A percentile compares a stretch with the other conserved stretches of the same genome.
Conservation (phyloP, 2,888 invertebrate species). For the Hyalella azteca region DNA sequence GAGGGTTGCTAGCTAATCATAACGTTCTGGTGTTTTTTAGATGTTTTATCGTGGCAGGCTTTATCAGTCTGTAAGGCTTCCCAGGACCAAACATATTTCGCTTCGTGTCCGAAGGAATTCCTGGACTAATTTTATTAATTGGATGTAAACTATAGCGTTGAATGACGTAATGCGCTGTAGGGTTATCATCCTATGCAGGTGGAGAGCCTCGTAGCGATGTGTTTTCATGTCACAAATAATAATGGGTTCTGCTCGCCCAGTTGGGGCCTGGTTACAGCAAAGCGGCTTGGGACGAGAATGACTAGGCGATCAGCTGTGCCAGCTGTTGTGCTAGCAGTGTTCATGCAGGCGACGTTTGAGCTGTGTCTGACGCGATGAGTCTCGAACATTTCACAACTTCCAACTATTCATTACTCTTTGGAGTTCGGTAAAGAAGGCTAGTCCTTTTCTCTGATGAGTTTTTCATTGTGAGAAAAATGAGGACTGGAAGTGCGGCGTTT, state of each 20-base stretch:
- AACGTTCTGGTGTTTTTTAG: too few species aligned
- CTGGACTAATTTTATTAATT: too few species aligned
- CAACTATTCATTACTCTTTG: neutral
- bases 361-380: slow-evolving; percentile 18
- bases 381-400: neutral
- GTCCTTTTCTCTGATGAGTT: neutral
- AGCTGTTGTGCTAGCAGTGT: slow-evolving; percentile 28
- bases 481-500: slow-evolving; percentile 27
- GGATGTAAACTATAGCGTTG: too few species aligned
- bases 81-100: too few species aligned
- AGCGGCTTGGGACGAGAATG: slow-evolving; percentile 22
- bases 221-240: slow-evolving; percentile 1
- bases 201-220: neutral
- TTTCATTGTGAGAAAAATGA: neutral
- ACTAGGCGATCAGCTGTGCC: slow-evolving; percentile 22
- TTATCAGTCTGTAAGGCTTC: too few species aligned
- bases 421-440: slow-evolving; percentile 21
- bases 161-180: too few species aligned
- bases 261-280: slow-evolving; percentile 10
- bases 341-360: slow-evolving; percentile 35
- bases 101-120: too few species aligned
- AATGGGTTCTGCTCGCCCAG: slow-evolving; percentile 8
- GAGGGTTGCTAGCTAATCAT: too few species aligned
- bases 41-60: too few species aligned
- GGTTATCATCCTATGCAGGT: neutral